Percentiles rank a stretch among this genome's conserved stretches.
Conservation (phyloP, 2,797 vertebrate genomes). For the Xyrichtys novacula region DNA sequence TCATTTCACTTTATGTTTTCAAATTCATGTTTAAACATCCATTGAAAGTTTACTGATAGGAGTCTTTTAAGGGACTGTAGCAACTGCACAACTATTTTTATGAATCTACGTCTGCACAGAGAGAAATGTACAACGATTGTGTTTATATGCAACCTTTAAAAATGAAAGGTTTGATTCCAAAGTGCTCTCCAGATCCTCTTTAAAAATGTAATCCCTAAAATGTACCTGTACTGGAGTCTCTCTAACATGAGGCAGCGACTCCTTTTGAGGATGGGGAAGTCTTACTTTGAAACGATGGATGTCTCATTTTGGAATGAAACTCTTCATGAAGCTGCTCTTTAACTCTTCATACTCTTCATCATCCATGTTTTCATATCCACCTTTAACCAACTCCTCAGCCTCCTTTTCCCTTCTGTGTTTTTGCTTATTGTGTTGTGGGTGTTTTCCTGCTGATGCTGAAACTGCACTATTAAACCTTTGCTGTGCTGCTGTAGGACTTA, state of each 20-base stretch:
- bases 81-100: constrained; percentile 4
- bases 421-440: constrained; percentile 22
- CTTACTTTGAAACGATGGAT: neutral
- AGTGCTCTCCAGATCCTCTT: neutral
- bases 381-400: neutral
- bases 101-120: constrained; percentile 6
- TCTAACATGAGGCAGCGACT: neutral
- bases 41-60: constrained; percentile 4
- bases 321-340: neutral
- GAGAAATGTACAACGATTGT: constrained; percentile 14
- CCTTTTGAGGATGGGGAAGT: neutral
- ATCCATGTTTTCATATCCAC: constrained; percentile 1
- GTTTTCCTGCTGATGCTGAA: constrained; percentile 48
- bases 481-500: constrained; percentile 53
- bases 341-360: neutral
- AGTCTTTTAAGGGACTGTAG: constrained; percentile 22
- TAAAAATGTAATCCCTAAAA: neutral
- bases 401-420: neutral
- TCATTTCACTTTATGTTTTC: constrained; percentile 1
- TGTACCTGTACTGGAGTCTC: no score
- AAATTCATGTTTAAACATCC: neutral
- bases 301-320: constrained; percentile 25
- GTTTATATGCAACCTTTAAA: constrained; percentile 6
- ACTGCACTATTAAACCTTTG: constrained; percentile 60
- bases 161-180: constrained; percentile 18